Evolutionary conservation across 2,113 vertebrate species (phyloP).

Genomic region (Axis porcinus): DNA sequence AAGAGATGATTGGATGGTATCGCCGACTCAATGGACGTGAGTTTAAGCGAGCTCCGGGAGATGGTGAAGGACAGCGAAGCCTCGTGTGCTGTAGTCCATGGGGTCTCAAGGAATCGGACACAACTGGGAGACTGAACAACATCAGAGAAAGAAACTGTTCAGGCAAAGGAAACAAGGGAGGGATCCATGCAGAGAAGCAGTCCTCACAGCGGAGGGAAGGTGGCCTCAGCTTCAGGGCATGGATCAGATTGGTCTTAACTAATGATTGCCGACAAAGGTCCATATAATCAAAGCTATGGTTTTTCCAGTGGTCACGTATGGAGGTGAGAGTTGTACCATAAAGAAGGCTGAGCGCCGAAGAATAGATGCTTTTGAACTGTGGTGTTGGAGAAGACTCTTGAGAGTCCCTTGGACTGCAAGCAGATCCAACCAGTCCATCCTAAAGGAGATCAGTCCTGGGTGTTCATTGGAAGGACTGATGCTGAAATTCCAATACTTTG

Average conservation of each 20-base stretch:
- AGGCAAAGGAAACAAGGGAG: background rate
- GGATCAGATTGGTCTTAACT: background rate
- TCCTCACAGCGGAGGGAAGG: background rate
- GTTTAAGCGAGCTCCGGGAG: background rate
- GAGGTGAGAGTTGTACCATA: background rate
- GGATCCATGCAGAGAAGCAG: background rate
- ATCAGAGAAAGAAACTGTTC: background rate
- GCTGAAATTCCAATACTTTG: background rate
- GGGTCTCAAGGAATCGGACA: background rate
- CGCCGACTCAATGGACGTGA: background rate
- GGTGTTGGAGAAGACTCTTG: background rate
- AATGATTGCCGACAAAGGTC: background rate
- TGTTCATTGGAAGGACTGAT: background rate
- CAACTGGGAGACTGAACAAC: background rate
- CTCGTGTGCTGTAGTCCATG: background rate
- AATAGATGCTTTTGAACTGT: background rate
- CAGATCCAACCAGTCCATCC: background rate
- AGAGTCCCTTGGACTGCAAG: background rate
- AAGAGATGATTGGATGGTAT: background rate
- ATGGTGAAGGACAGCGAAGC: background rate
- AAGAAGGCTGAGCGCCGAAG: accelerated
- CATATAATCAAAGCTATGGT: background rate
- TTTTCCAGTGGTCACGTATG: background rate
- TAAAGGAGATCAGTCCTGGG: background rate
- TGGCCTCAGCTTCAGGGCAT: background rate